phyloP scores from a whole-genome alignment of 2,113 vertebrate species.

The Siniperca knerii region DNA sequence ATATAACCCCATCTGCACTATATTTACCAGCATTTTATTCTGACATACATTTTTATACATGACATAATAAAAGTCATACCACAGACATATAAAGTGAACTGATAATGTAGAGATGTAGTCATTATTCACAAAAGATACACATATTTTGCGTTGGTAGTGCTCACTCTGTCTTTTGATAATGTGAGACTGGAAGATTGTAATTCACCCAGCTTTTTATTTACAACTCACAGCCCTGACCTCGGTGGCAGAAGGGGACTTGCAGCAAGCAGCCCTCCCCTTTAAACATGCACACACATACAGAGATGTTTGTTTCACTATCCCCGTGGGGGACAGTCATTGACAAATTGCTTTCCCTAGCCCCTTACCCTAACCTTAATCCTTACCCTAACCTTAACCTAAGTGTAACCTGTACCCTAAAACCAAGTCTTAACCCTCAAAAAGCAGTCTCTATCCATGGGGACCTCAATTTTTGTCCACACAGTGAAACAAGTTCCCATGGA shows the following conservation, averaged over 20 bases:
- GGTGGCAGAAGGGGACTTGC: conserved; percentile 33
- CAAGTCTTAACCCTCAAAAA: too few relatives aligned
- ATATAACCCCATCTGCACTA: not conserved
- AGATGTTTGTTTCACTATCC: too few relatives aligned
- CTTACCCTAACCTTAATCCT: too few relatives aligned
- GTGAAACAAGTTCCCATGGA: too few relatives aligned
- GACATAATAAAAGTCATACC: not conserved
- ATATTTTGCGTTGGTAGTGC: not conserved
- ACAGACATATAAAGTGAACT: not conserved
- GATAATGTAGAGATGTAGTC: not conserved
- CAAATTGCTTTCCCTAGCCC: too few relatives aligned
- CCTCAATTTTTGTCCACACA: too few relatives aligned
- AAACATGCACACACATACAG: conserved; percentile 62
- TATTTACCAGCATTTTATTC: not conserved
- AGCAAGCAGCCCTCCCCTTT: conserved; percentile 75
- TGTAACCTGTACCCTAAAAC: too few relatives aligned
- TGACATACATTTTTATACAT: not conserved
- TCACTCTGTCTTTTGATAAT: not conserved
- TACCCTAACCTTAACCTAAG: too few relatives aligned
- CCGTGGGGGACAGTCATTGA: too few relatives aligned
- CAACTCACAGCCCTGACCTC: conserved; percentile 47
- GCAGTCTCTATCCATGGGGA: too few relatives aligned
- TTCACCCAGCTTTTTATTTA: conserved; percentile 17
- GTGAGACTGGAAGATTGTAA: not conserved
- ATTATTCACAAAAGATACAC: not conserved